A percentile compares a stretch with the other conserved stretches of the same genome.
Evolutionary conservation across 2,113 vertebrate genomes (phyloP).

Genomic region (Thinocorus orbignyianus): DNA sequence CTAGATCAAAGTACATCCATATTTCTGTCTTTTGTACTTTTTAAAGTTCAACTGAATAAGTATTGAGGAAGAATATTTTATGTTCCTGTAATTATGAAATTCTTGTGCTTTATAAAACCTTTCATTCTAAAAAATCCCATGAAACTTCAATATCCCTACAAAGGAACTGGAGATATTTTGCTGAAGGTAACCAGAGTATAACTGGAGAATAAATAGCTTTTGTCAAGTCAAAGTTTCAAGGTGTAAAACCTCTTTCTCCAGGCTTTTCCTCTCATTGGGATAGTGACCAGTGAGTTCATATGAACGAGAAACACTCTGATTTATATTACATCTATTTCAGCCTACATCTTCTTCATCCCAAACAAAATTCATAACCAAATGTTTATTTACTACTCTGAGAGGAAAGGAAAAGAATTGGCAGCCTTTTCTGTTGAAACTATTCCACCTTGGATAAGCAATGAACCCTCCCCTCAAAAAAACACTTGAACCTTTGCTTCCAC

Average conservation of each 20-base stretch:
- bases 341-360: not conserved
- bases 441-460: not conserved
- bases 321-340: not conserved
- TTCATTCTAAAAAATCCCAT: not conserved
- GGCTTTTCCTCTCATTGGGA: not conserved
- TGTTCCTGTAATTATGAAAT: not conserved
- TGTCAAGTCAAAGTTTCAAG: not conserved
- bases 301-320: not conserved
- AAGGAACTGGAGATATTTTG: not conserved
- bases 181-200: not conserved
- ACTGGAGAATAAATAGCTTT: not conserved
- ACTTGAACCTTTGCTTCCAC: not conserved
- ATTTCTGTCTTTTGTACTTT: not conserved
- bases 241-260: not conserved
- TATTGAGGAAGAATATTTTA: not conserved
- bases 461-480: not conserved
- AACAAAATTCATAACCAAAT: not conserved
- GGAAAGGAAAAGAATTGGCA: not conserved
- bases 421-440: not conserved
- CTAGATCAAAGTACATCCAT: not conserved
- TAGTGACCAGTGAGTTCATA: not conserved
- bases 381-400: not conserved
- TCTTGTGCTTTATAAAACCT: slow-evolving; percentile 2
- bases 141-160: not conserved
- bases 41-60: not conserved